A percentile compares a stretch with the other conserved stretches of the same genome.
phyloP scores from a whole-genome alignment of 2,113 vertebrate genomes.

The Cacatua alba region DNA sequence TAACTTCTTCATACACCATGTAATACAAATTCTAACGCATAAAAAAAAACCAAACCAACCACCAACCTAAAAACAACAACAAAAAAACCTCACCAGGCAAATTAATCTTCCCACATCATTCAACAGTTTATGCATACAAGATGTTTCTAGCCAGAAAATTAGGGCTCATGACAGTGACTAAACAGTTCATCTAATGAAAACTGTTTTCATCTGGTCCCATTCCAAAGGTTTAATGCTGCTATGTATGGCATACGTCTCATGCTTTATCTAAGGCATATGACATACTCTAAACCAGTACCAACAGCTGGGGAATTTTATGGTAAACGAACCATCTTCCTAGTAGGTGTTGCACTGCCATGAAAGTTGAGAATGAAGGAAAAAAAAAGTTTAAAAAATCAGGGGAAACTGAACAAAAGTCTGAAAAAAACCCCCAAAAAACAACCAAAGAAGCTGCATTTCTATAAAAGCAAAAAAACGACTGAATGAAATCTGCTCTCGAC shows the following conservation, averaged over 20 bases:
- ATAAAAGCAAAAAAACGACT: background rate
- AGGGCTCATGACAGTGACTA: background rate
- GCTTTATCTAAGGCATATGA: background rate
- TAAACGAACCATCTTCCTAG: background rate
- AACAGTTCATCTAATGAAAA: background rate
- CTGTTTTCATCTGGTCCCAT: background rate
- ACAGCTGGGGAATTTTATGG: background rate
- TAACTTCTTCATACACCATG: background rate
- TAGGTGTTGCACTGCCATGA: background rate
- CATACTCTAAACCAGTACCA: background rate
- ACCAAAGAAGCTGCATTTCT: background rate
- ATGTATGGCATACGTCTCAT: fast-evolving
- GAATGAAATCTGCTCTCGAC: background rate
- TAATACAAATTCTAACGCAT: background rate
- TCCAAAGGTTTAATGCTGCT: background rate
- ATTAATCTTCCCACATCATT: background rate
- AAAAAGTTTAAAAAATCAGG: background rate
- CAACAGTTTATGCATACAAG: background rate
- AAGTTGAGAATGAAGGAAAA: background rate
- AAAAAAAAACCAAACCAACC: background rate
- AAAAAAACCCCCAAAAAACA: background rate
- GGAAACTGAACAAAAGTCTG: background rate
- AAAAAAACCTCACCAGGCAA: background rate
- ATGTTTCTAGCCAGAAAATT: background rate
- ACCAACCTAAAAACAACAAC: background rate